A percentile compares a stretch with the other conserved stretches of the same genome.
phyloP scores from a whole-genome alignment of 2,888 invertebrate species.

The Linnaemya vulpina region DNA sequence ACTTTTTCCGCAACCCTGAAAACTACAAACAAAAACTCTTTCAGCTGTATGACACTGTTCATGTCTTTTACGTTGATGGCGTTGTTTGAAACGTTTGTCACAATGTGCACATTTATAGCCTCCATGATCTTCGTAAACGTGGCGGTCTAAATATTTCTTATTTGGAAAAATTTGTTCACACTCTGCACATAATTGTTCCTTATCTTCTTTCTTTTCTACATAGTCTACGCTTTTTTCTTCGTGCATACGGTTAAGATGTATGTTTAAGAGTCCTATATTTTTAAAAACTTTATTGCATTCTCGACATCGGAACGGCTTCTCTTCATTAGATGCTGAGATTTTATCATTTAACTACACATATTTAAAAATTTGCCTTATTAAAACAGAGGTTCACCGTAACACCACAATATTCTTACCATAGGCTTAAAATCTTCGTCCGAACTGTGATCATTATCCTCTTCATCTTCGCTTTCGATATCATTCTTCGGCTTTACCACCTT shows the following conservation, averaged over 20 bases:
- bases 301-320: conserved; percentile 74
- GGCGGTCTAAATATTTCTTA: conserved; percentile 61
- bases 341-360: conserved; percentile 53
- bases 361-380: background rate
- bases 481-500: conserved; percentile 49
- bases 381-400: background rate
- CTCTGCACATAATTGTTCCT: conserved; percentile 61
- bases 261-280: conserved; percentile 74
- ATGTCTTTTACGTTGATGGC: conserved; percentile 77
- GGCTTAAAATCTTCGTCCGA: conserved; percentile 69
- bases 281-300: conserved; percentile 76
- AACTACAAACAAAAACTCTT: conserved; percentile 75
- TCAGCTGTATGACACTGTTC: conserved; percentile 76
- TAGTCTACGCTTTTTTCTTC: conserved; percentile 38
- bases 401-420: conserved; percentile 37
- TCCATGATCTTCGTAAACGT: conserved; percentile 61
- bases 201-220: conserved; percentile 57
- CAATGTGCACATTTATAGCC: conserved; percentile 73
- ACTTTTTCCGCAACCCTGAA: conserved; percentile 77
- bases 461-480: conserved; percentile 59
- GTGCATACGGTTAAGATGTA: conserved; percentile 73
- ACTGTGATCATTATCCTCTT: conserved; percentile 61
- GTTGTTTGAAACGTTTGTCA: conserved; percentile 77
- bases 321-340: background rate
- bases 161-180: conserved; percentile 63